Evolutionary conservation across 35 echinoderm and acorn worm species (phyloP).

Genomic region (Stichopus chloronotus): DNA sequence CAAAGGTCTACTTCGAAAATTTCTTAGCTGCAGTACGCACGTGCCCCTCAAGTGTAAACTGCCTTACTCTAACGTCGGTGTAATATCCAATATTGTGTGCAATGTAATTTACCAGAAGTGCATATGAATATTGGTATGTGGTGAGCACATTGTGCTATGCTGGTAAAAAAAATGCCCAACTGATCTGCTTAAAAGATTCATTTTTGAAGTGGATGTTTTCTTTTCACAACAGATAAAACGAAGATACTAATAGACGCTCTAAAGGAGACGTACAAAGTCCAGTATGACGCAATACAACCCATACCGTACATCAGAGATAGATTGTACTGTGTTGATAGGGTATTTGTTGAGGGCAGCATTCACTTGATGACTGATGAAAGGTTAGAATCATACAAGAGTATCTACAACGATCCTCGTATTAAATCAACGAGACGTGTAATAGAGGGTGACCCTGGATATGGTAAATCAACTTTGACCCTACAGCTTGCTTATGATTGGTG

Average conservation of each 20-base stretch:
- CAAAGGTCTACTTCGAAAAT: too few species aligned
- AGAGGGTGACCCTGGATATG: conserved; percentile 5
- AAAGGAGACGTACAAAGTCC: not conserved
- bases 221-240: not conserved
- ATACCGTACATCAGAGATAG: conserved; percentile 3
- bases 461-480: conserved; percentile 29
- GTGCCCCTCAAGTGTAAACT: too few species aligned
- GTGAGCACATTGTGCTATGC: too few species aligned
- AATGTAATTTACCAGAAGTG: too few species aligned
- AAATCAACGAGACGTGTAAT: not conserved
- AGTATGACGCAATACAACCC: not conserved
- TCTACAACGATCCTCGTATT: not conserved
- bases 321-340: not conserved
- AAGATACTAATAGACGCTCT: not conserved
- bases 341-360: not conserved
- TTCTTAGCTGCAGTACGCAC: too few species aligned
- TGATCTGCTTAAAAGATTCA: too few species aligned
- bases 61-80: too few species aligned
- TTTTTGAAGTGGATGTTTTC: not conserved
- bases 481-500: conserved; percentile 24
- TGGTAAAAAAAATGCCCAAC: too few species aligned
- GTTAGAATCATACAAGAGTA: not conserved
- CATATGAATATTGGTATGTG: too few species aligned
- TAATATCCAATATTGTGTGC: too few species aligned
- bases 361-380: not conserved